Conservation (phyloP, 2,888 invertebrate genomes). For the Girardia tigrina region DNA sequence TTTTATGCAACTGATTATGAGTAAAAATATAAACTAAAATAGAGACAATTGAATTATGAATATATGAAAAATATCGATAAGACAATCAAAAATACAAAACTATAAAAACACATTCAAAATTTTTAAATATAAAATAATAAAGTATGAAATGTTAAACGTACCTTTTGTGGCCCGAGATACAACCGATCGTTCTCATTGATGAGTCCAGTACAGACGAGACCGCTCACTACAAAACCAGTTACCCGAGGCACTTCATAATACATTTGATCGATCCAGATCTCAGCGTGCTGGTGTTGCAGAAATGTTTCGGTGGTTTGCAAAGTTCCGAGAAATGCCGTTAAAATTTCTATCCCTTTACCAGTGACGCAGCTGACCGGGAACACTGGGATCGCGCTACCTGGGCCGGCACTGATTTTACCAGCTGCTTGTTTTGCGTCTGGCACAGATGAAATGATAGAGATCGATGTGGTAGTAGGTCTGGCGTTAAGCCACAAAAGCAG, state of each 20-base stretch:
- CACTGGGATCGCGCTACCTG: slow-evolving; percentile 48
- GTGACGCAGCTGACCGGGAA: slow-evolving; percentile 69
- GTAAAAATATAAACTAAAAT: too few species aligned
- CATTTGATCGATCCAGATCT: slow-evolving; percentile 32
- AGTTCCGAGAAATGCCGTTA: slow-evolving; percentile 73
- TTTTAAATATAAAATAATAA: too few species aligned
- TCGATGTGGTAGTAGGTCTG: slow-evolving; percentile 61
- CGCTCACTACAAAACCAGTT: slow-evolving; percentile 27
- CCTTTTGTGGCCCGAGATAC: slow-evolving; percentile 51
- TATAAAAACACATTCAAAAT: too few species aligned
- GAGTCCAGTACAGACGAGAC: slow-evolving; percentile 58
- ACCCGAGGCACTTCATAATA: slow-evolving; percentile 25
- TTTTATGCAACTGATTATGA: too few species aligned
- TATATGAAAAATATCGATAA: too few species aligned
- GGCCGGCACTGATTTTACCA: slow-evolving; percentile 20
- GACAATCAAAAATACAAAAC: too few species aligned
- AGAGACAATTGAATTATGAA: too few species aligned
- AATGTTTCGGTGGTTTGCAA: slow-evolving; percentile 49
- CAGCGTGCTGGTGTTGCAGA: background rate
- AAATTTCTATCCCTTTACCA: slow-evolving; percentile 64
- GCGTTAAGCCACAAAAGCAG: slow-evolving; percentile 59
- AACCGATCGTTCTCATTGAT: slow-evolving; percentile 63
- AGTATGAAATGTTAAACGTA: too few species aligned
- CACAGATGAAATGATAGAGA: slow-evolving; percentile 48
- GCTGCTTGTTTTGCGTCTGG: background rate